Evolutionary conservation across 2,888 invertebrate species (phyloP).

Genomic region (Argyra leucocephala): DNA sequence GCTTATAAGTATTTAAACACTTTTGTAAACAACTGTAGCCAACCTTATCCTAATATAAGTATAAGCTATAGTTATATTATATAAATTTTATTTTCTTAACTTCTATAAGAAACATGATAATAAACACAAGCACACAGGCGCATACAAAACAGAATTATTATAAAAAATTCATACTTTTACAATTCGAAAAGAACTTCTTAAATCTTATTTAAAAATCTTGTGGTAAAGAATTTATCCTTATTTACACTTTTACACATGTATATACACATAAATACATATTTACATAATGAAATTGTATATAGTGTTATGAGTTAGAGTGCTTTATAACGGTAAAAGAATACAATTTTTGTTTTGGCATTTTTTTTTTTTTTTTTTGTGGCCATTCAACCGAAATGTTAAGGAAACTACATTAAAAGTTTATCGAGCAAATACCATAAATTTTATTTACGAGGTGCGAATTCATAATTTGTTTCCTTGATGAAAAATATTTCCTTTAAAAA

Average conservation of each 20-base stretch:
- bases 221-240: neutral
- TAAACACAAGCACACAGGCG: too few species aligned
- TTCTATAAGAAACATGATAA: too few species aligned
- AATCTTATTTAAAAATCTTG: neutral
- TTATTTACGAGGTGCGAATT: slow-evolving; percentile 6
- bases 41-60: too few species aligned
- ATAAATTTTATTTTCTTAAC: neutral
- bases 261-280: neutral
- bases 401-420: slow-evolving; percentile 4
- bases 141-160: too few species aligned
- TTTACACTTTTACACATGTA: neutral
- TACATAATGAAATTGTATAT: neutral
- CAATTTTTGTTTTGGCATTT: neutral
- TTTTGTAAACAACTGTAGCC: too few species aligned
- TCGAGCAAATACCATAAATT: slow-evolving; percentile 1
- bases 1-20: too few species aligned
- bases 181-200: neutral
- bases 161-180: neutral
- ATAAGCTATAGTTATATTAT: too few species aligned
- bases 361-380: neutral
- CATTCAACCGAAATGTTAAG: slow-evolving; percentile 4
- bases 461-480: slow-evolving; percentile 6
- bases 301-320: neutral
- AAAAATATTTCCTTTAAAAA: neutral
- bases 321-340: neutral